phyloP scores from a whole-genome alignment of 2,113 vertebrate species.

The Antechinus stuartii region DNA sequence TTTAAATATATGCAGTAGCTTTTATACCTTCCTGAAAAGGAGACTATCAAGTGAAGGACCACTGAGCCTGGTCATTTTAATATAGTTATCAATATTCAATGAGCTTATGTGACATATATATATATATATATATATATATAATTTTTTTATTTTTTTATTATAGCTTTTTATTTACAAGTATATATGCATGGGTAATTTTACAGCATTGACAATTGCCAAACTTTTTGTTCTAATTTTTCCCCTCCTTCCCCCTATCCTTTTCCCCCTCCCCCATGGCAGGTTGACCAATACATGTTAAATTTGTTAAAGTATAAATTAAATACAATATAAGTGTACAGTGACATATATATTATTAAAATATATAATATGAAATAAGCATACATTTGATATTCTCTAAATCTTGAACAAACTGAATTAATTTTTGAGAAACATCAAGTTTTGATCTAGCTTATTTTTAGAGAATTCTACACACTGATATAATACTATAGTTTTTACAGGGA shows the following conservation, averaged over 20 bases:
- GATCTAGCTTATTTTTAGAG: neutral
- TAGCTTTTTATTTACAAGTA: no score
- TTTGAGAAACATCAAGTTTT: conserved; percentile 14
- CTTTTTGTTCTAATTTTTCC: no score
- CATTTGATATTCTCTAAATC: neutral
- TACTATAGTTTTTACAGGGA: conserved; percentile 31
- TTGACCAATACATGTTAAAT: no score
- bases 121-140: no score
- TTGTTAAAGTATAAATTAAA: no score
- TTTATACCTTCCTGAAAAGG: neutral
- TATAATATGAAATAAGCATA: neutral
- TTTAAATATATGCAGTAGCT: conserved; percentile 16
- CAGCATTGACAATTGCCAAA: no score
- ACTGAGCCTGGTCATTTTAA: neutral
- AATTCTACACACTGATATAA: neutral
- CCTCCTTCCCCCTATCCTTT: no score
- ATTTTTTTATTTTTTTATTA: no score
- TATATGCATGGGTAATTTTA: no score
- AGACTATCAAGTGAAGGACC: neutral
- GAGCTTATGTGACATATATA: neutral
- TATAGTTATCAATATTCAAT: neutral
- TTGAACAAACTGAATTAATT: neutral
- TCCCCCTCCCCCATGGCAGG: no score
- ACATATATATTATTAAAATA: conserved; percentile 5
- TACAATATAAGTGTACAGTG: neutral